Evolutionary conservation across 2,113 vertebrate genomes (phyloP).

Genomic region (Ptychochromis oligacanthus): DNA sequence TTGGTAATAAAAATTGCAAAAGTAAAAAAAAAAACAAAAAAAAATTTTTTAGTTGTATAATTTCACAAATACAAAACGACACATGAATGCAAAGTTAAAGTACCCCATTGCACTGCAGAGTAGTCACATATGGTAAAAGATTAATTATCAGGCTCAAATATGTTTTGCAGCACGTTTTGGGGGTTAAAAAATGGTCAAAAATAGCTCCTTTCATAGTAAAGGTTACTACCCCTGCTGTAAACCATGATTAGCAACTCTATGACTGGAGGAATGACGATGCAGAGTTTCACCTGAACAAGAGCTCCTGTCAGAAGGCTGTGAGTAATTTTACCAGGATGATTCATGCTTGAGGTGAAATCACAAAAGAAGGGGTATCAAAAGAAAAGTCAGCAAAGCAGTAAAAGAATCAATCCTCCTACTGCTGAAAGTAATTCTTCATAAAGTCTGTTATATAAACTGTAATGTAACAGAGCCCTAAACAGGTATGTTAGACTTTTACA

Average conservation of each 20-base stretch:
- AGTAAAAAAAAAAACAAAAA: too few relatives aligned
- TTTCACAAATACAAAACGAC: too few relatives aligned
- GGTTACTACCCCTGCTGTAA: not conserved
- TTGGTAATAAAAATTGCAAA: too few relatives aligned
- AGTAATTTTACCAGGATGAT: not conserved
- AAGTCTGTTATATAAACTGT: not conserved
- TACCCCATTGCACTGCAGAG: not conserved
- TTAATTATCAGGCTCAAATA: not conserved
- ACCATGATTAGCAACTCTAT: not conserved
- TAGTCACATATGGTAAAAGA: not conserved
- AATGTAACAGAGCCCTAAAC: not conserved
- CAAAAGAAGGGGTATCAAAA: not conserved
- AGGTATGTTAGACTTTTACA: too few relatives aligned
- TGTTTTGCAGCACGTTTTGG: not conserved
- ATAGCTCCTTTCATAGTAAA: not conserved
- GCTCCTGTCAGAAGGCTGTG: not conserved
- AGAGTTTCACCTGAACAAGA: not conserved
- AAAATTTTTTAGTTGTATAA: too few relatives aligned
- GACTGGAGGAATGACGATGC: not conserved
- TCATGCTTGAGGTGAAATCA: not conserved
- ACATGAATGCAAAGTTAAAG: fast-evolving
- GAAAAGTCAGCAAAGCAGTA: fast-evolving
- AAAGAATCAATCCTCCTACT: not conserved
- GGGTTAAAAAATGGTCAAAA: not conserved
- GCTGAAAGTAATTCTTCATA: not conserved